Evolutionary conservation across 2,113 vertebrate genomes (phyloP).

Genomic region (Corythaeola cristata): DNA sequence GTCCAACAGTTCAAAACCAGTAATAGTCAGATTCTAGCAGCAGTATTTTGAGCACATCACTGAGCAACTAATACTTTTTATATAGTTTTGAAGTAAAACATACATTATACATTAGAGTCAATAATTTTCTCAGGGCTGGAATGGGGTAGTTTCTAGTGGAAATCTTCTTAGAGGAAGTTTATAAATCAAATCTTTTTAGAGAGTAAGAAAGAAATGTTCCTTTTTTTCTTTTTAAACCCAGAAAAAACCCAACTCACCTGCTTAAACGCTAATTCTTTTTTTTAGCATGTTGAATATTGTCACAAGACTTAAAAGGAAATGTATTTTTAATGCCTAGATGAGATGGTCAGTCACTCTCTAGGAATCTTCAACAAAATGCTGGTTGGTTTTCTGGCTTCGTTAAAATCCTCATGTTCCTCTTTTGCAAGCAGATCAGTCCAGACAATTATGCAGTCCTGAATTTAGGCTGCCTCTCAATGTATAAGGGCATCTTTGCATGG

Average conservation of each 20-base stretch:
- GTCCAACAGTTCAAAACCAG: neutral
- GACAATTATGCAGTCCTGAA: neutral
- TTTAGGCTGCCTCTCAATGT: neutral
- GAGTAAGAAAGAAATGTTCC: neutral
- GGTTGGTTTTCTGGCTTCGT: neutral
- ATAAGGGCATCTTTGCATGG: neutral
- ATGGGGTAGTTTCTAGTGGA: neutral
- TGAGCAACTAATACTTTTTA: neutral
- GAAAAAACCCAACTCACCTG: neutral
- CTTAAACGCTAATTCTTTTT: neutral
- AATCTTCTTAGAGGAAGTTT: neutral
- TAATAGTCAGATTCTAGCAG: neutral
- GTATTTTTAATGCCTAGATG: neutral
- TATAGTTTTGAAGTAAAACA: neutral
- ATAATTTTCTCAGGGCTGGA: neutral
- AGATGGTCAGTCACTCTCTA: neutral
- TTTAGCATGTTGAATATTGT: neutral
- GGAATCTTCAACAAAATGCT: neutral
- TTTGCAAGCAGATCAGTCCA: neutral
- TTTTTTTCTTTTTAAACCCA: neutral
- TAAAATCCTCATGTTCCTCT: neutral
- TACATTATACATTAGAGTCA: neutral
- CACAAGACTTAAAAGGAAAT: neutral
- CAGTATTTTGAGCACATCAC: neutral
- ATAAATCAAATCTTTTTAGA: neutral